These are phyloP conservation scores for Yponomeuta cagnagella DNA, from an alignment of 2,888 invertebrate species.

Conservation along the genomic window DNA sequence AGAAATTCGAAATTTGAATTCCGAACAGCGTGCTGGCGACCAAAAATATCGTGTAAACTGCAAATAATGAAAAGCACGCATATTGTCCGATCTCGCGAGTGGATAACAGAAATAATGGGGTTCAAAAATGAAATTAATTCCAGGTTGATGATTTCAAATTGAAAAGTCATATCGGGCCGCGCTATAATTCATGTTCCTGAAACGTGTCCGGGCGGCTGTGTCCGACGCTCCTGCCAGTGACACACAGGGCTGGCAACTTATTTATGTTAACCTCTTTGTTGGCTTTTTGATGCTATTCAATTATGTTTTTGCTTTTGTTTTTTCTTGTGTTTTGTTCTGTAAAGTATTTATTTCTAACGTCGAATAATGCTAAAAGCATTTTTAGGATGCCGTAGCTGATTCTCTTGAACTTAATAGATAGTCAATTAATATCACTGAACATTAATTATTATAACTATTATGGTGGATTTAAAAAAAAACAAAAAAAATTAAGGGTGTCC, in stretches of 20 bases:
- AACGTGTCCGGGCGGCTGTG: constrained; percentile 71
- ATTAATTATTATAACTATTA: too few species aligned
- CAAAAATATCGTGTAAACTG: constrained; percentile 2
- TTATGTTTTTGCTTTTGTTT: not conserved
- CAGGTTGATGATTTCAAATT: constrained; percentile 77
- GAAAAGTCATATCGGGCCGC: constrained; percentile 76
- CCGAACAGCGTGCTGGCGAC: constrained; percentile 33
- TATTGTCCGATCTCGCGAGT: constrained; percentile 68
- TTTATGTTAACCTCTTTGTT: constrained; percentile 29
- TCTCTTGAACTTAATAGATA: too few species aligned
- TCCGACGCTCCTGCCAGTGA: constrained; percentile 41
- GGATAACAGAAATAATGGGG: constrained; percentile 75
- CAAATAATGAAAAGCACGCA: constrained; percentile 69
- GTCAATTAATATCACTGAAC: too few species aligned
- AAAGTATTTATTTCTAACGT: too few species aligned
- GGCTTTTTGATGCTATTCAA: not conserved
- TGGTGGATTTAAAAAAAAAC: too few species aligned
- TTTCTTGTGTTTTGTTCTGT: not conserved
- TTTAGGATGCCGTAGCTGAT: too few species aligned
- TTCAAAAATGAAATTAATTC: constrained; percentile 77
- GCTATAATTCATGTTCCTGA: constrained; percentile 75
- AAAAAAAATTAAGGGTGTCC: too few species aligned
- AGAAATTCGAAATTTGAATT: constrained; percentile 42
- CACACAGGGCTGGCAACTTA: constrained; percentile 51
- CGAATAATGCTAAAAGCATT: too few species aligned